Evolutionary conservation across 2,113 vertebrate genomes (phyloP), one percentile per base, ranked within the genome.

Genomic region (Neolamprologus caudopunctatus): DNA sequence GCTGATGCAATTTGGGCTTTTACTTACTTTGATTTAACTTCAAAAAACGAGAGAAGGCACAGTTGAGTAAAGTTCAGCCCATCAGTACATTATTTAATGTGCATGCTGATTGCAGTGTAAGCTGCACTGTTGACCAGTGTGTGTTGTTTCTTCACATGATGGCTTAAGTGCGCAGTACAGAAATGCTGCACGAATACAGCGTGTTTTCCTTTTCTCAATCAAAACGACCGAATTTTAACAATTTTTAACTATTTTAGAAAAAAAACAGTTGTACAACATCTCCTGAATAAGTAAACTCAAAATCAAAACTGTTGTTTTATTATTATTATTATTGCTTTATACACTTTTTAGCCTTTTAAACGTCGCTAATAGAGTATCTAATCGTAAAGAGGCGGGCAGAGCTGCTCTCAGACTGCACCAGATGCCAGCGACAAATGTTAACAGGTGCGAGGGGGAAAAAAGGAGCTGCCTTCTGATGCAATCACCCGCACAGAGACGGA

Each of bases 351-450:
- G 3, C 3, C 45, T 12, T 66, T 47, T 11, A 42, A 80, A n/a
- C 8, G 3, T 58, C 50, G 8, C 75, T 13, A 63, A 33, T 12
- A 42, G 28, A n/a, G 26, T 16, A 2, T 81, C 3, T 58, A 28
- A 1, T 10, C 58, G 66, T 12, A 9, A 14, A 42, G 45, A 40
- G 71, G 55, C 13, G 37, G 53, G 61, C 81, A 33, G 78, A 81
- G 82, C 61, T 68, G 86, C 85, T 57, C 40, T 50, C 75, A 51
- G 87, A 84, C 86, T 54, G 90, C 87, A 82, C 24, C 87, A 93
- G 28, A 94, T 91, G 88, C 90, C 92, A 87, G 57, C 82, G 92
- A 94, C 91, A 93, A 94, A 94, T 91, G 93, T 89, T 92, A 95
- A 95, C 95, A 96, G 95, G 95, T 95, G 96, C 93, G 61, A 83